A percentile compares a stretch with the other conserved stretches of the same genome.
Evolutionary conservation across 2,797 vertebrate genomes (phyloP).

Genomic region (Hypotaenidia philippensis): DNA sequence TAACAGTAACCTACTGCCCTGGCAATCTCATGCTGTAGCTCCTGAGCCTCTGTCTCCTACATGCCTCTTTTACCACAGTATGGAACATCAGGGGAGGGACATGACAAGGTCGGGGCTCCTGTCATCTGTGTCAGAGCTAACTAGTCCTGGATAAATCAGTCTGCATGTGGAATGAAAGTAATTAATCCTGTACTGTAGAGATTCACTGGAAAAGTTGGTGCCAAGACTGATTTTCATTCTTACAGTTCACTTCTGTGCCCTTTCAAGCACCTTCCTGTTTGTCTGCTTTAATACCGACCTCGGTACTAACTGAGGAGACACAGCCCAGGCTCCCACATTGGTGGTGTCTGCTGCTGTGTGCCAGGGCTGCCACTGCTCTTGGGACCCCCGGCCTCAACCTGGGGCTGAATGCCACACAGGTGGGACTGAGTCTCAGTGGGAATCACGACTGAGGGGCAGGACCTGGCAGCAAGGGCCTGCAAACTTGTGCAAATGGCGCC

Average conservation of each 20-base stretch:
- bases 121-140: neutral
- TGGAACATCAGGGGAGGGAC: neutral
- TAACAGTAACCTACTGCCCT: neutral
- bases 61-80: neutral
- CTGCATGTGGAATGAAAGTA: neutral
- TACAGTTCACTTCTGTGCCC: neutral
- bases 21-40: neutral
- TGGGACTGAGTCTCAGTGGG: neutral
- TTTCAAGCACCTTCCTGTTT: neutral
- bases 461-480: neutral
- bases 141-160: neutral
- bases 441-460: neutral
- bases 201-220: neutral
- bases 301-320: rapidly evolving
- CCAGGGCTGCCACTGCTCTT: neutral
- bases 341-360: rapidly evolving
- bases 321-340: rapidly evolving
- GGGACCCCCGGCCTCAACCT: neutral
- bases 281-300: neutral
- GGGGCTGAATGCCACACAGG: rapidly evolving
- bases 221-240: neutral
- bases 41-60: neutral
- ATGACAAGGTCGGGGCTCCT: neutral
- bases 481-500: neutral
- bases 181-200: neutral